phyloP scores from a whole-genome alignment of 2,113 vertebrate species.

The Varanus komodoensis region DNA sequence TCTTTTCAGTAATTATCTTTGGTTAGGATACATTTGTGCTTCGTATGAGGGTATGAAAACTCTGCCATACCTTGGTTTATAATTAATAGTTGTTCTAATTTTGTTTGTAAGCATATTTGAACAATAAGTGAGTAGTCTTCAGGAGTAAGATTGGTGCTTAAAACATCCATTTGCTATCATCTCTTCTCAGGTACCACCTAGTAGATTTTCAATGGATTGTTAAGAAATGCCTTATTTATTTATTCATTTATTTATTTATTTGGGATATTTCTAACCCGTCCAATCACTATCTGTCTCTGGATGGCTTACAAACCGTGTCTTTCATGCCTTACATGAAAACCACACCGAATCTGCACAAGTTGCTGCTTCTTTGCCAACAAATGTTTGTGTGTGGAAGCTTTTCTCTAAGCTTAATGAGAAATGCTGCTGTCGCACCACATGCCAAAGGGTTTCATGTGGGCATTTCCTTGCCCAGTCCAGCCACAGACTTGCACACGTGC shows the following conservation, averaged over 20 bases:
- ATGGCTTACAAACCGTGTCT: too few relatives aligned
- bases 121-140: neutral
- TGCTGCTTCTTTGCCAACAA: neutral
- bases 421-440: neutral
- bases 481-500: neutral
- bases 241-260: too few relatives aligned
- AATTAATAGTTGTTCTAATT: neutral
- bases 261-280: too few relatives aligned
- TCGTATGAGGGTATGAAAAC: neutral
- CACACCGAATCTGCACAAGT: neutral
- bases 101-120: neutral
- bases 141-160: neutral
- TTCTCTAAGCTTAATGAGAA: neutral
- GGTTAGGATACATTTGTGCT: neutral
- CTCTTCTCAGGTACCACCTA: neutral
- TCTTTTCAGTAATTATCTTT: neutral
- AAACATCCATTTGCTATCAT: neutral
- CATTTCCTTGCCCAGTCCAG: neutral
- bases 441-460: neutral
- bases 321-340: neutral
- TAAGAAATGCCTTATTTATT: too few relatives aligned
- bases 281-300: too few relatives aligned
- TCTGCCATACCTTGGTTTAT: neutral
- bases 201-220: neutral
- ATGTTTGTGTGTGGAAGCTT: neutral